phyloP scores from a whole-genome alignment of 1,140 invertebrate species.

The Ceratina calcarata region DNA sequence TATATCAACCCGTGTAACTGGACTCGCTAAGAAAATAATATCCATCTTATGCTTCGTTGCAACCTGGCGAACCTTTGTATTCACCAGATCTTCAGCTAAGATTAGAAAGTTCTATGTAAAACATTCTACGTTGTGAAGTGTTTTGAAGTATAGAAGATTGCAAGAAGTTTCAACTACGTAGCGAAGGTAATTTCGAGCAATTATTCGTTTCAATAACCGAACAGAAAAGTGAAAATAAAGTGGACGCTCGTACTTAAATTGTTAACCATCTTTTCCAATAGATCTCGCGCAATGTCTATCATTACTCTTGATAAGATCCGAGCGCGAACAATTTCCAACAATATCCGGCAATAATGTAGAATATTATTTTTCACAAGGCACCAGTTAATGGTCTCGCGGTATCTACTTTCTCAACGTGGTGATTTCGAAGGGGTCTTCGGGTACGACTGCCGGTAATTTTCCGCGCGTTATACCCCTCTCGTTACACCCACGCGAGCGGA shows the following conservation, averaged over 20 bases:
- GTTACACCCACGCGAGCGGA: constrained; percentile 41
- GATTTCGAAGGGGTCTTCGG: constrained; percentile 14
- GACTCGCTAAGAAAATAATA: neutral
- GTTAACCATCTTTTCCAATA: neutral
- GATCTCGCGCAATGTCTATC: neutral
- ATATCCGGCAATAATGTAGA: neutral
- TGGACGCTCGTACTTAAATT: no score
- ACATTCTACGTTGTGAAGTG: no score
- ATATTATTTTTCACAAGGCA: neutral
- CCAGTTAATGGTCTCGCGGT: constrained; percentile 7
- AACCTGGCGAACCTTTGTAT: neutral
- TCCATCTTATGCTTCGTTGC: neutral
- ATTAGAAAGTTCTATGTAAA: neutral
- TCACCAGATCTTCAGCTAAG: neutral
- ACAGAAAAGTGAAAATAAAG: no score
- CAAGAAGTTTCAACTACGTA: no score
- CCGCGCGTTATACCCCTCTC: constrained; percentile 41
- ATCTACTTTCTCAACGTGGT: constrained; percentile 12
- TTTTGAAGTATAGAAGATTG: neutral
- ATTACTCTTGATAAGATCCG: constrained; percentile 4
- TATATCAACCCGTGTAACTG: constrained; percentile 28
- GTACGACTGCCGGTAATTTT: constrained; percentile 34
- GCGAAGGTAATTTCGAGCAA: no score
- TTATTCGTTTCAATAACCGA: no score
- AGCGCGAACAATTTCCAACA: neutral